Evolutionary conservation across 1,140 invertebrate species (phyloP).

Genomic region (Drosophila repleta): DNA sequence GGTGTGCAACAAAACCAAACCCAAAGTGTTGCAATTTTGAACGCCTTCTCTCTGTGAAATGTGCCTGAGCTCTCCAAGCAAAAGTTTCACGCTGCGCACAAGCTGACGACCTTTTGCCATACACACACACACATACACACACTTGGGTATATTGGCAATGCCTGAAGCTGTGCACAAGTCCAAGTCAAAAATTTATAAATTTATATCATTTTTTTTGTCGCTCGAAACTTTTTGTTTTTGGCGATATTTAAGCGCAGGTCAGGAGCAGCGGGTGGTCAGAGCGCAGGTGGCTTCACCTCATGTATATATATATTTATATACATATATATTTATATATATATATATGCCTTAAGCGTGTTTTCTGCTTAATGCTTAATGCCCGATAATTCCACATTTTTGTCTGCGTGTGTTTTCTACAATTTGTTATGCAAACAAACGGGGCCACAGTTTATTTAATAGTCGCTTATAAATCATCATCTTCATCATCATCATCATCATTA

Average conservation of each 20-base stretch:
- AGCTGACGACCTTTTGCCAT: constrained; percentile 74
- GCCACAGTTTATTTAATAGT: constrained; percentile 62
- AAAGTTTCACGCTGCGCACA: constrained; percentile 64
- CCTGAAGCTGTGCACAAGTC: constrained; percentile 49
- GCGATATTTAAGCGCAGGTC: constrained; percentile 12
- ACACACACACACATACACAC: constrained; percentile 16
- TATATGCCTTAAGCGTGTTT: constrained; percentile 52
- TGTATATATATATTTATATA: constrained; percentile 14
- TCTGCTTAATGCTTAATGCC: constrained; percentile 64
- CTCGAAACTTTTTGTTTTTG: constrained; percentile 26
- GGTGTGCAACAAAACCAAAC: constrained; percentile 34
- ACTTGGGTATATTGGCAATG: constrained; percentile 45
- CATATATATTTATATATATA: constrained; percentile 10
- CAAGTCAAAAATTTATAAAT: constrained; percentile 64
- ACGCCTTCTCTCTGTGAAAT: constrained; percentile 37
- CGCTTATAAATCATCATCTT: constrained; percentile 74
- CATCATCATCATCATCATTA: neutral
- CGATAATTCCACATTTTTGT: constrained; percentile 63
- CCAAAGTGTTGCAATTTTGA: constrained; percentile 48
- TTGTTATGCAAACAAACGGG: constrained; percentile 77
- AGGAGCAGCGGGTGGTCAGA: constrained; percentile 57
- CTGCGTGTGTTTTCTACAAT: constrained; percentile 49
- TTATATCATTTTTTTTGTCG: constrained; percentile 67
- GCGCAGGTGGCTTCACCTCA: constrained; percentile 70
- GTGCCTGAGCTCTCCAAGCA: constrained; percentile 21